These are phyloP conservation scores for Acomys russatus DNA, from an alignment of 2,797 vertebrate genomes.

Conservation along the genomic window DNA sequence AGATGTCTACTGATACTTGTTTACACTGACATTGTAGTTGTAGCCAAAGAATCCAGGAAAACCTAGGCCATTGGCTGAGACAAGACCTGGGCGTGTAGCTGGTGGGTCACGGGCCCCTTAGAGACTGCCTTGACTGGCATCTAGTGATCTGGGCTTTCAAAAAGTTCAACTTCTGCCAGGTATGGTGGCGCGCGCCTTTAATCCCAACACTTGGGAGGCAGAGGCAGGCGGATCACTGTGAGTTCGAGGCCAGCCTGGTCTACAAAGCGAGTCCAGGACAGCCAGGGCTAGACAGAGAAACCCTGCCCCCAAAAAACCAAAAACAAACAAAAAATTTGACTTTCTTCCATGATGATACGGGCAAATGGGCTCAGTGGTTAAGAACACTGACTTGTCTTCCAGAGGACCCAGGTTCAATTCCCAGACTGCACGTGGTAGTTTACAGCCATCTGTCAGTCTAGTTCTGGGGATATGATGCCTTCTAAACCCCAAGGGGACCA, in stretches of 20 bases:
- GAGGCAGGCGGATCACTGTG: too few species aligned
- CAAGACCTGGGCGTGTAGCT: background rate
- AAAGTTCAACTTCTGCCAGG: background rate
- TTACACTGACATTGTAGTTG: too few species aligned
- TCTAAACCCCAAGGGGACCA: background rate
- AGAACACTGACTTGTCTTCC: background rate
- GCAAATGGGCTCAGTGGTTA: background rate
- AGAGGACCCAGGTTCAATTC: background rate
- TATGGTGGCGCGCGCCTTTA: too few species aligned
- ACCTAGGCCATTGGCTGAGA: background rate
- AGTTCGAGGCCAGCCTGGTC: too few species aligned
- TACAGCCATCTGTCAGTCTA: background rate
- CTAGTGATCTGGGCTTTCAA: background rate
- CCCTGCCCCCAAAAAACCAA: too few species aligned
- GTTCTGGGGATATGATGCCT: background rate
- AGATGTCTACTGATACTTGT: too few species aligned
- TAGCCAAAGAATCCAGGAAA: background rate
- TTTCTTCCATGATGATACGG: background rate
- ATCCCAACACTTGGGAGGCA: too few species aligned
- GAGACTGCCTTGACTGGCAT: background rate
- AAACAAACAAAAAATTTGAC: too few species aligned
- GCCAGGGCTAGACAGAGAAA: too few species aligned
- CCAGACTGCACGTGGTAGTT: background rate
- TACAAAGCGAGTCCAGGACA: too few species aligned
- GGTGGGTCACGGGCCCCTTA: rapidly evolving